A percentile compares a stretch with the other conserved stretches of the same genome.
Evolutionary conservation across 2,797 vertebrate species (phyloP).

Genomic region (Dryobates pubescens): DNA sequence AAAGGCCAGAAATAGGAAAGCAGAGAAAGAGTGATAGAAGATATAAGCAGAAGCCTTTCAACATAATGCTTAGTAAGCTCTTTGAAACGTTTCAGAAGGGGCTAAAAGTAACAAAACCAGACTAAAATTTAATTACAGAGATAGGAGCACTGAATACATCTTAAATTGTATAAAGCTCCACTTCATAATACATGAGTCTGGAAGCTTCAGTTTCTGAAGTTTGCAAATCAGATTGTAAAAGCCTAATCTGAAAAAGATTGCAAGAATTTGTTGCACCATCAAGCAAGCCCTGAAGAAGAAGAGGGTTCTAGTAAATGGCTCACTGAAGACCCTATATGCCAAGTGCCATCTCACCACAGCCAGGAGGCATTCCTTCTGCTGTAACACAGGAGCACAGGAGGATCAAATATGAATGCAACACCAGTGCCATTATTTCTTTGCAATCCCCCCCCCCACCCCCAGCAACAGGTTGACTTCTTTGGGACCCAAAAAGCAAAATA

Average conservation of each 20-base stretch:
- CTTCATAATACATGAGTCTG: not conserved
- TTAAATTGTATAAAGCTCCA: conserved; percentile 13
- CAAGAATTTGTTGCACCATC: not conserved
- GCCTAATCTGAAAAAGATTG: not conserved
- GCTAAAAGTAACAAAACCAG: conserved; percentile 24
- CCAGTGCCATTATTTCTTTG: not conserved
- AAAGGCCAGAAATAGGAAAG: not conserved
- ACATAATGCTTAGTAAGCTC: not conserved
- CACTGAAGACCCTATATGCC: not conserved
- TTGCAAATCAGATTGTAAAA: conserved; percentile 15
- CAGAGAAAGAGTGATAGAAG: not conserved
- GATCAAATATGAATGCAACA: not conserved
- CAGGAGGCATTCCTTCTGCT: not conserved
- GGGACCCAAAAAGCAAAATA: not conserved
- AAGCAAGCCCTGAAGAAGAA: not conserved
- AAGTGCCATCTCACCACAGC: not conserved
- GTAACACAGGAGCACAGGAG: not conserved
- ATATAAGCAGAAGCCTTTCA: conserved; percentile 25
- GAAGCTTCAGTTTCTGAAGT: conserved; percentile 22
- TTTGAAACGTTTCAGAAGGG: conserved; percentile 23
- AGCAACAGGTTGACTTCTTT: not conserved
- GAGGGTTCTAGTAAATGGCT: not conserved
- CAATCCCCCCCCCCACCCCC: not conserved
- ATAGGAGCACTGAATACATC: not conserved
- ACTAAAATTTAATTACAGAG: conserved; percentile 27